These are phyloP conservation scores for Macrobrachium nipponense DNA, from an alignment of 1,140 invertebrate genomes.

Conservation along the genomic window DNA sequence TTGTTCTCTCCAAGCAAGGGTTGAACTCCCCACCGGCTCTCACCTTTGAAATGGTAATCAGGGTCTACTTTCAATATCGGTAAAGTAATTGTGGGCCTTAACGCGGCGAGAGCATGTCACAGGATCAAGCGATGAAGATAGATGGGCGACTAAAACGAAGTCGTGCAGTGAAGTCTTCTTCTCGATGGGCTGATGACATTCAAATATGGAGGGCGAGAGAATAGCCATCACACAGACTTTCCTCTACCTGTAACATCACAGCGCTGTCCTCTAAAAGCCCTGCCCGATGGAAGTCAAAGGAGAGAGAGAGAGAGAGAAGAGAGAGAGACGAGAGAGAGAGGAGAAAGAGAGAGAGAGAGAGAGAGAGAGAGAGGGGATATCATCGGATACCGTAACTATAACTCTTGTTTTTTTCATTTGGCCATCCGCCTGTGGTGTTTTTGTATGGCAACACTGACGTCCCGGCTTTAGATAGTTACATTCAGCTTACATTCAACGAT, in stretches of 20 bases:
- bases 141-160: constrained; percentile 36
- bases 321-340: constrained; percentile 6
- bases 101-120: constrained; percentile 49
- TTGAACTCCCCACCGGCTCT: constrained; percentile 32
- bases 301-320: constrained; percentile 1
- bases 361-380: constrained; percentile 1
- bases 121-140: constrained; percentile 58
- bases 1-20: neutral
- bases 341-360: constrained; percentile 3
- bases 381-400: too few relatives aligned
- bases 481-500: too few relatives aligned
- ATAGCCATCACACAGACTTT: neutral
- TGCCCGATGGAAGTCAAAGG: neutral
- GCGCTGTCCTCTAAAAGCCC: neutral
- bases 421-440: too few relatives aligned
- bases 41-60: constrained; percentile 56
- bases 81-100: constrained; percentile 58
- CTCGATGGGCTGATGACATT: constrained; percentile 32
- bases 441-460: too few relatives aligned
- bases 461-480: too few relatives aligned
- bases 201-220: constrained; percentile 31
- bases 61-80: constrained; percentile 46
- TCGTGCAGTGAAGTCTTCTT: constrained; percentile 31
- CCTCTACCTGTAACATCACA: neutral
- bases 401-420: too few relatives aligned